Evolutionary conservation across 2,888 invertebrate genomes (phyloP).

Genomic region (Clepsis dumicolana): DNA sequence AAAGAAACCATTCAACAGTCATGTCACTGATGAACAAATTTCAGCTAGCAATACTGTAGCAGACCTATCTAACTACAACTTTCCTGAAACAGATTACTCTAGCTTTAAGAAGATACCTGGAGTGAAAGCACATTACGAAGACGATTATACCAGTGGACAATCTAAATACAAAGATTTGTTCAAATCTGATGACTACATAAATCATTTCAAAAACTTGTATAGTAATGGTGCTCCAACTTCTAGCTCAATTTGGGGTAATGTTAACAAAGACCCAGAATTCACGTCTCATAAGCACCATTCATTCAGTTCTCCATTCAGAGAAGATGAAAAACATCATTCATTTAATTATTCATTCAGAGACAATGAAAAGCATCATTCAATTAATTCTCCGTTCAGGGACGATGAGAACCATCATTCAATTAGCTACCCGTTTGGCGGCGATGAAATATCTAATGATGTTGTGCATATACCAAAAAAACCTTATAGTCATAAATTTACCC

Average conservation of each 20-base stretch:
- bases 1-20: constrained; percentile 62
- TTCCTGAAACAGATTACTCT: constrained; percentile 63
- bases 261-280: constrained; percentile 66
- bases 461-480: constrained; percentile 75
- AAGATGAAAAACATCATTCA: background rate
- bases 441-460: constrained; percentile 64
- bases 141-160: constrained; percentile 57
- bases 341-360: constrained; percentile 58
- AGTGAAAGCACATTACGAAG: constrained; percentile 59
- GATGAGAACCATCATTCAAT: constrained; percentile 57
- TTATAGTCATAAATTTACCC: constrained; percentile 55
- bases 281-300: constrained; percentile 62
- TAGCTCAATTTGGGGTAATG: constrained; percentile 72
- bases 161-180: constrained; percentile 60
- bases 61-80: constrained; percentile 64
- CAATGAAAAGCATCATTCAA: constrained; percentile 50
- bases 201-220: constrained; percentile 66
- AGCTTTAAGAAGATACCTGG: constrained; percentile 67
- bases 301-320: constrained; percentile 56
- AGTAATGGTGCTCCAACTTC: constrained; percentile 59
- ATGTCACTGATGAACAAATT: constrained; percentile 67
- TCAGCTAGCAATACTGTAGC: constrained; percentile 72
- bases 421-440: constrained; percentile 57
- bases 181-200: constrained; percentile 66
- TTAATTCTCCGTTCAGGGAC: background rate